These are phyloP conservation scores for Notolepis coatsorum DNA, from an alignment of 2,797 vertebrate species.

Conservation along the genomic window DNA sequence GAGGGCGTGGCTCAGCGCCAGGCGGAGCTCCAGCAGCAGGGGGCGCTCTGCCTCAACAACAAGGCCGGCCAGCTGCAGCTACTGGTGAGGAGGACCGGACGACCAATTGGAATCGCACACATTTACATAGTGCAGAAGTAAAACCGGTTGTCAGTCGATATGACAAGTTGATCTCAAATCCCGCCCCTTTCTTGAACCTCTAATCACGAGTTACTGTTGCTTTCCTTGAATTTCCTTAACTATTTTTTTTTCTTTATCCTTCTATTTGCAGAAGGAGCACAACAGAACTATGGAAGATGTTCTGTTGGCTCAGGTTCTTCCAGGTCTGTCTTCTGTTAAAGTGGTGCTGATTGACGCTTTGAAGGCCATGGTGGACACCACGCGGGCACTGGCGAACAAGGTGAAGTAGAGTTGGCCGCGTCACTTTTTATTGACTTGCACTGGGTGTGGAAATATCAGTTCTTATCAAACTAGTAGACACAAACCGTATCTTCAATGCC, in stretches of 20 bases:
- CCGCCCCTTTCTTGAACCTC: no score
- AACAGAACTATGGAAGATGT: conserved; percentile 80
- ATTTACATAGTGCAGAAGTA: no score
- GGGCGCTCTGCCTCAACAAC: conserved; percentile 76
- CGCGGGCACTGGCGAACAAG: conserved; percentile 78
- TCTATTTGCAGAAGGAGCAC: conserved; percentile 85
- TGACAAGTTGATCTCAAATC: no score
- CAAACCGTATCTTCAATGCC: no score
- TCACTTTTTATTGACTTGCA: no score
- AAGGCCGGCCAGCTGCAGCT: conserved; percentile 82
- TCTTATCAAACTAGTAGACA: no score
- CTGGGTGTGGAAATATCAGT: no score
- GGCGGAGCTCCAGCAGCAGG: conserved; percentile 79
- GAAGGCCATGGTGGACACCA: conserved; percentile 78
- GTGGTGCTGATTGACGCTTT: conserved; percentile 80
- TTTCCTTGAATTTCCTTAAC: no score
- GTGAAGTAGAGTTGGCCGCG: conserved; percentile 74
- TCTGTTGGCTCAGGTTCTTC: conserved; percentile 77
- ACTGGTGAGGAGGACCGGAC: conserved; percentile 89
- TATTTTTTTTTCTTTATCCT: neutral
- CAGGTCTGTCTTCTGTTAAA: conserved; percentile 77
- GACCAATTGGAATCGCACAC: no score
- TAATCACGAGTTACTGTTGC: no score
- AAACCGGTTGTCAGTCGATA: no score
- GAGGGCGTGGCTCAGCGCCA: conserved; percentile 76